Conservation (phyloP, 1,140 invertebrate genomes). For the Akabosia matsudoensis region DNA sequence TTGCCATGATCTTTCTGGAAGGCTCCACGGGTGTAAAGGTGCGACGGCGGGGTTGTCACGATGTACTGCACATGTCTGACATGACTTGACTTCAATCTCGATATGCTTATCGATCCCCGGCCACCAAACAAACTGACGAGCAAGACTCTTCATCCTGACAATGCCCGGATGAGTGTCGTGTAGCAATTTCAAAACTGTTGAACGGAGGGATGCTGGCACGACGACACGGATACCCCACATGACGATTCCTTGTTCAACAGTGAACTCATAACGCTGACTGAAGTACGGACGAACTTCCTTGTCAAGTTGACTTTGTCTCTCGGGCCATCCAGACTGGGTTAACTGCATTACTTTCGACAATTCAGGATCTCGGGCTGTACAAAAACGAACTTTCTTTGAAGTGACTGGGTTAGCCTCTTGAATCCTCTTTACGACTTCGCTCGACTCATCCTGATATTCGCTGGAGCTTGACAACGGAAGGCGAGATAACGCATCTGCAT, state of each 20-base stretch:
- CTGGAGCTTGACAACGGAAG: neutral
- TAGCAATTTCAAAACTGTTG: conserved; percentile 49
- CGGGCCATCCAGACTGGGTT: conserved; percentile 13
- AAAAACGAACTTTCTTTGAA: neutral
- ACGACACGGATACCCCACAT: conserved; percentile 50
- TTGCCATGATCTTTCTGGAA: conserved; percentile 52
- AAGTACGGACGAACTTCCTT: conserved; percentile 22
- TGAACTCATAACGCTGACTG: conserved; percentile 20
- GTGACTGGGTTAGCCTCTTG: neutral
- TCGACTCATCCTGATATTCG: neutral
- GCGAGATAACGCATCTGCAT: neutral
- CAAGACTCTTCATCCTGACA: conserved; percentile 53
- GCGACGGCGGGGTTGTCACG: conserved; percentile 45
- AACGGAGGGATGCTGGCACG: conserved; percentile 49
- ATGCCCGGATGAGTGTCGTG: conserved; percentile 52
- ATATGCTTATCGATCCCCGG: conserved; percentile 47
- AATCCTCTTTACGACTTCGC: neutral
- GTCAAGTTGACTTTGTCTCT: no score
- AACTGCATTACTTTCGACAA: conserved; percentile 21
- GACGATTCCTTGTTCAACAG: conserved; percentile 29
- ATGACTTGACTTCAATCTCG: conserved; percentile 46
- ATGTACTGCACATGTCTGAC: conserved; percentile 40
- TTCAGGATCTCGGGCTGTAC: neutral
- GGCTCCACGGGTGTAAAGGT: conserved; percentile 49
- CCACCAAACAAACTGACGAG: conserved; percentile 47